These are phyloP conservation scores for Chlamydotis undulata DNA, from an alignment of 2,113 vertebrate genomes.

Conservation along the genomic window DNA sequence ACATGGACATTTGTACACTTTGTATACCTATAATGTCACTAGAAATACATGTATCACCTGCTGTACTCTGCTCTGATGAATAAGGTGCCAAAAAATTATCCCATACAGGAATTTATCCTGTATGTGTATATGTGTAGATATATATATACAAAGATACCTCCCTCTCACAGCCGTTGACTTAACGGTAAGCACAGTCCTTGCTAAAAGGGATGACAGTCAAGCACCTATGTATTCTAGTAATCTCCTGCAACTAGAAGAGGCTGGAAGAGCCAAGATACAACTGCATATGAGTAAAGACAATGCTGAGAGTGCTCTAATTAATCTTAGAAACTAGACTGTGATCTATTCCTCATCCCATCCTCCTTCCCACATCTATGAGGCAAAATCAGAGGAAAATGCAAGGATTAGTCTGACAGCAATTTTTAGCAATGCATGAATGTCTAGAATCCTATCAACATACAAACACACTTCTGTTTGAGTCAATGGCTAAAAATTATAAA, in stretches of 20 bases:
- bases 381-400: neutral
- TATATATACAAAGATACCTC: neutral
- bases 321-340: neutral
- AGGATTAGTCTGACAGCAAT: neutral
- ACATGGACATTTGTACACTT: neutral
- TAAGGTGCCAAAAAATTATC: neutral
- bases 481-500: neutral
- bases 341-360: neutral
- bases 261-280: neutral
- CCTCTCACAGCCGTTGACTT: rapidly evolving
- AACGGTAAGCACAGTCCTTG: neutral
- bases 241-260: neutral
- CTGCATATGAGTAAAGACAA: neutral
- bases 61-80: neutral
- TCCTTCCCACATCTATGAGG: neutral
- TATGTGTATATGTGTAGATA: neutral
- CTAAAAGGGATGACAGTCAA: neutral
- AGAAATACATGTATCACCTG: neutral
- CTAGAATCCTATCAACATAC: neutral
- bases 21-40: neutral
- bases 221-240: neutral
- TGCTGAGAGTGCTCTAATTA: neutral
- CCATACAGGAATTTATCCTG: neutral
- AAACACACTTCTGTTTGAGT: neutral
- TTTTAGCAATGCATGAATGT: neutral